Percentiles rank a stretch among this genome's conserved stretches.
Evolutionary conservation across 1,140 invertebrate species (phyloP).

Genomic region (Drosophila littoralis): DNA sequence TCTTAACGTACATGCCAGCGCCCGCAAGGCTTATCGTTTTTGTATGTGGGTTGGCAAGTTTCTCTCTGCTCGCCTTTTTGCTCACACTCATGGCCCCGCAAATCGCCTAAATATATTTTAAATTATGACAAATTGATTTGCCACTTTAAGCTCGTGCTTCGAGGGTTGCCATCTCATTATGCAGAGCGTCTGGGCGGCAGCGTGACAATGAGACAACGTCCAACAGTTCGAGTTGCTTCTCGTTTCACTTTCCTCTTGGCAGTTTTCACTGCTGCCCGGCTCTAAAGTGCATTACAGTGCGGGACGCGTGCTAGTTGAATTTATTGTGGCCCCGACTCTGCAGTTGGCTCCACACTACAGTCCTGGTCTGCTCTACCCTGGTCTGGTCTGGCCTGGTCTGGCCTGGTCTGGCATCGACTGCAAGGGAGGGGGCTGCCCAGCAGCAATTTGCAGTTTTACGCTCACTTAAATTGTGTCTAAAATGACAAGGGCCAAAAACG

Average conservation of each 20-base stretch:
- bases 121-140: constrained; percentile 78
- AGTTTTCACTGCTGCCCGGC: constrained; percentile 9
- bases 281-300: constrained; percentile 63
- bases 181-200: constrained; percentile 66
- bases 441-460: constrained; percentile 82
- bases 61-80: not conserved
- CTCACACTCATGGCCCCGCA: not conserved
- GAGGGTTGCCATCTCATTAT: constrained; percentile 72
- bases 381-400: not conserved
- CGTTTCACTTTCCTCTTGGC: not conserved
- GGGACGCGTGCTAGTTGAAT: constrained; percentile 71
- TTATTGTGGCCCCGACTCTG: constrained; percentile 53
- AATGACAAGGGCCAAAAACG: constrained; percentile 63
- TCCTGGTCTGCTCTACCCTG: not conserved
- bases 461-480: constrained; percentile 82
- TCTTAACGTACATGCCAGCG: too few species aligned
- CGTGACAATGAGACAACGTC: constrained; percentile 77
- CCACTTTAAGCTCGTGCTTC: constrained; percentile 12
- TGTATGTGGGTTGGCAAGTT: not conserved
- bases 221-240: not conserved
- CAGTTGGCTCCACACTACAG: not conserved
- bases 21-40: too few species aligned
- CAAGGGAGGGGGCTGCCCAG: constrained; percentile 34
- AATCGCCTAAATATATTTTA: constrained; percentile 55
- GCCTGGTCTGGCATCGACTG: not conserved